Base-by-base conservation (phyloP, 1,140 invertebrate species). In the Euwallacea similis region DNA sequence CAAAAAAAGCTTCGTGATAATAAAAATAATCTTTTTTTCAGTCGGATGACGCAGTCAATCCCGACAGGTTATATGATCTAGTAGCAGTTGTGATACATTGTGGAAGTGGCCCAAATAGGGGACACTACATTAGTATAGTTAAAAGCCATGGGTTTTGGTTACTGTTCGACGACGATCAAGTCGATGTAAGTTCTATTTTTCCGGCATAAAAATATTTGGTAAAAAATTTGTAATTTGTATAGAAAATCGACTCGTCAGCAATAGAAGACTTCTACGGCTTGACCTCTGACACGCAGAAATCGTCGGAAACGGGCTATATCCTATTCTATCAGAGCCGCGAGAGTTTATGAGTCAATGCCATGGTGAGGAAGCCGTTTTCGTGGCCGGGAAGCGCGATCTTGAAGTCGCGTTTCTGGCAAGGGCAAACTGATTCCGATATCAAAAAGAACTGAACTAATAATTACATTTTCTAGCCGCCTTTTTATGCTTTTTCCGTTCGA, bases 211-310 rank as follows among this genome's bases (percentile, higher is more conserved):
- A 47, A 53, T 11, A 16, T 56, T 44, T 53, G 8, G 65, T 8
- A 42, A 15, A 44, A 58, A 56, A 56, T 56, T 6, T 13, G 46
- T 13, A 6, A 6, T 56, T 56, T 8, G 47, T 50, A 46, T 84
- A 98, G 95, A 99, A 98, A 93, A 98, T 99, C 78, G 97, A 99
- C 81, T 94, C 96, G 21, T 96, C 96, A 66, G 91, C 96, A 70
- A 98, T 99, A 84, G 98, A 99, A 88, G 98, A 99, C 83, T 99
- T 99, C 84, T 99, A 98, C 85, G 98, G 98, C 76, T 88, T 99
- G 75, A 98, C 97, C 15, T 97, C 96, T 68, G 97, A 98, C 82
- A 93, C 97, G 79, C 97, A 98, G 81, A 99, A 99, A 84, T 98
- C 96, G 76, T 97, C 96, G 41, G 98, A 99, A 86, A 98, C 98